phyloP scores from a whole-genome alignment of 2,888 invertebrate genomes.

The Cancer borealis region DNA sequence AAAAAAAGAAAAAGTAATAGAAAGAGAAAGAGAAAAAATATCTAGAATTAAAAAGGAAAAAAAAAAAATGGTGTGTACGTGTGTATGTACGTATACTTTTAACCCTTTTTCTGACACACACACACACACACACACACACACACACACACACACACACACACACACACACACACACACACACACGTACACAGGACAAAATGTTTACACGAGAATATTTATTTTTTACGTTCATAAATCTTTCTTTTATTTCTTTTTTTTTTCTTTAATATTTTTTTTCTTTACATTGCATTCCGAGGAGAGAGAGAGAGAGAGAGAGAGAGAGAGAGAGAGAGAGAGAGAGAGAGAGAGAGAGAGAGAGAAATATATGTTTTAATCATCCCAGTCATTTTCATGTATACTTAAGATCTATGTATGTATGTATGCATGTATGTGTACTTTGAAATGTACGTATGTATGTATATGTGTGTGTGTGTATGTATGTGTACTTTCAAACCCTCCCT shows the following conservation, averaged over 20 bases:
- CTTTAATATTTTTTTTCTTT: background rate
- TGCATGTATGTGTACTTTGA: background rate
- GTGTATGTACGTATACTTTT: background rate
- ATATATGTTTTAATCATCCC: too few relatives aligned
- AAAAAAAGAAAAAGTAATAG: too few relatives aligned
- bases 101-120: too few relatives aligned
- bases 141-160: background rate
- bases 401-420: background rate
- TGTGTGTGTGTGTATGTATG: background rate
- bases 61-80: too few relatives aligned
- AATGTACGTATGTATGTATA: background rate
- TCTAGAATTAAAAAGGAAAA: too few relatives aligned
- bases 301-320: constrained; percentile 13
- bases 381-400: background rate
- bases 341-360: background rate
- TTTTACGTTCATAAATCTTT: too few relatives aligned
- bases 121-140: background rate
- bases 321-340: constrained; percentile 31
- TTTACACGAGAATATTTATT: too few relatives aligned
- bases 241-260: too few relatives aligned
- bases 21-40: too few relatives aligned
- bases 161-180: too few relatives aligned
- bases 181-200: too few relatives aligned
- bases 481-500: background rate
- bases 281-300: constrained; percentile 21